Percentiles rank a stretch among this genome's conserved stretches.
These are phyloP conservation scores for Drosophila limbata DNA, from an alignment of 2,888 invertebrate species.

Conservation along the genomic window DNA sequence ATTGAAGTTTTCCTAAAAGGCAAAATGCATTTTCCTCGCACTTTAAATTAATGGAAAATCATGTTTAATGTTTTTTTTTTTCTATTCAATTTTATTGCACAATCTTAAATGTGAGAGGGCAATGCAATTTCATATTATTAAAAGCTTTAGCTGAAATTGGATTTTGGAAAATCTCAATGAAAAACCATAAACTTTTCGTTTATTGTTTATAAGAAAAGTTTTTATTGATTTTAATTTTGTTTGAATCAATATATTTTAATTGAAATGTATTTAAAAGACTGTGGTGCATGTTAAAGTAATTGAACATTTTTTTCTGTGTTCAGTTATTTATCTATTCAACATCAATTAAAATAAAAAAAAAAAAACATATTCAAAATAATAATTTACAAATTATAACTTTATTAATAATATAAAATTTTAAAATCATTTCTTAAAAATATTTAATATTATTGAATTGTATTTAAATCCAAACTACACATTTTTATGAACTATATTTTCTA, in stretches of 20 bases:
- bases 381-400: no score
- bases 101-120: background rate
- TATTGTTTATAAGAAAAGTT: background rate
- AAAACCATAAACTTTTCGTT: background rate
- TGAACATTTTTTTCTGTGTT: background rate
- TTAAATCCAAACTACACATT: no score
- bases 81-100: constrained; percentile 5
- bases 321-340: no score
- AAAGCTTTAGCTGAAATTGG: background rate
- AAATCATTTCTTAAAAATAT: no score
- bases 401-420: no score
- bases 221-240: background rate
- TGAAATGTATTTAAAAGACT: background rate
- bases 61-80: background rate
- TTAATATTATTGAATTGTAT: no score
- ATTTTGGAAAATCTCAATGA: background rate
- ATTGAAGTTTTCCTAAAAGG: constrained; percentile 28
- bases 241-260: background rate
- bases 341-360: no score
- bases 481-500: no score
- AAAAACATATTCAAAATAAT: no score
- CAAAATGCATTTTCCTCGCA: constrained; percentile 9
- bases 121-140: constrained; percentile 4
- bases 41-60: constrained; percentile 20
- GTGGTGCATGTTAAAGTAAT: background rate